Base-by-base conservation (phyloP, 2,797 vertebrate species). In the Menidia menidia region DNA sequence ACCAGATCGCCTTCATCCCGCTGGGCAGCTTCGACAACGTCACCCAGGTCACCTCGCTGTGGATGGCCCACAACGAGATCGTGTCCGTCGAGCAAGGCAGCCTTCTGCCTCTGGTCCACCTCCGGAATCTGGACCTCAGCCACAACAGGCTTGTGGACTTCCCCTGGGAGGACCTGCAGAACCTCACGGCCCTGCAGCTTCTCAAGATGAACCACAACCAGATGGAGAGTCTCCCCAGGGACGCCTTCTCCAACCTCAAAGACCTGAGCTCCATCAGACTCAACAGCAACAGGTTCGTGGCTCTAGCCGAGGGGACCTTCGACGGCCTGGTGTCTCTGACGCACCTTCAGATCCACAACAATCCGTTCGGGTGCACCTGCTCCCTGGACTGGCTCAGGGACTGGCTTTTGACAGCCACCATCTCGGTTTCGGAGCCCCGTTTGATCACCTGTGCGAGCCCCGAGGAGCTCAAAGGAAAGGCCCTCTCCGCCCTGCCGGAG, bases 191-290 rank as follows among this genome's bases (percentile, higher is more conserved):
- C 6, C 92, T 99, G 60, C 94, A 96, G 81, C 76, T 98, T 74
- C 84, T 99, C 60, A 99, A 97, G 89, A 96, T 99, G 96, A 97
- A 97, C 92, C 94, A 99, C 84, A 99, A 99, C 19, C 88, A 94
- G 78, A 92, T 99, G 93, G 85, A 89, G 13, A 82, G 85, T n/a
- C 89, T 99, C 81, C 96, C 97, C 0, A 84, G 84, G 33, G 92
- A 94, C 0, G 96, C 96, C 13, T 97, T 99, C 52, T 75, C 88
- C 41, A 94, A 93, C 57, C 93, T 99, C 47, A 93, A 91, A 15
- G 94, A 97, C 73, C 93, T 99, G 75, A 94, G 92, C 42, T 97
- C 97, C 0, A 89, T 99, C 25, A 94, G 96, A 35, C 96, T 99
- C 82, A 97, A 98, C 91, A 94, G 97, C 71, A 99, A 99, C 88